phyloP scores from a whole-genome alignment of 2,888 invertebrate species.

The Drosophila monieri region DNA sequence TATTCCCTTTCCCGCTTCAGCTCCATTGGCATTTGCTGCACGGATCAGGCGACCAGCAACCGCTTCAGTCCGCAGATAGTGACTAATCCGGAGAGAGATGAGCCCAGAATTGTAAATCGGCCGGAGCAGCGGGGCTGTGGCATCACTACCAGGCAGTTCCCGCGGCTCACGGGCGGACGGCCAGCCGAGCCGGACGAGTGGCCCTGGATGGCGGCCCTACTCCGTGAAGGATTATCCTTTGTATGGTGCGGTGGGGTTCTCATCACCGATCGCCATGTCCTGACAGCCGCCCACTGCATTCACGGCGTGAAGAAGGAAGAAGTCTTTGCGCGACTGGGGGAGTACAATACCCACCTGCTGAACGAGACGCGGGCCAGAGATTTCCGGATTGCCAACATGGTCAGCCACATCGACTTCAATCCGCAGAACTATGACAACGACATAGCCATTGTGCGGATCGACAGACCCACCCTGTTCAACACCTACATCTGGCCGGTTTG shows the following conservation, averaged over 20 bases:
- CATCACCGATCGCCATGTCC: conserved; percentile 88
- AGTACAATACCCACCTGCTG: conserved; percentile 89
- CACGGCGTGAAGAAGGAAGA: conserved; percentile 86
- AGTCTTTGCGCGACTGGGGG: conserved; percentile 90
- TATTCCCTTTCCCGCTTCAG: conserved; percentile 58
- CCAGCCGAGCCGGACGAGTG: conserved; percentile 89
- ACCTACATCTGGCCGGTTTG: conserved; percentile 94
- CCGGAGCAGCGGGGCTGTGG: conserved; percentile 83
- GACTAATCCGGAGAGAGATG: conserved; percentile 43
- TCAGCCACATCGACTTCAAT: conserved; percentile 89
- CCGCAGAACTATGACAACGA: conserved; percentile 89
- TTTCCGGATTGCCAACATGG: conserved; percentile 88
- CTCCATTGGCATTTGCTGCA: conserved; percentile 90
- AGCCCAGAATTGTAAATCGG: conserved; percentile 67
- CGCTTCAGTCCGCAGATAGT: conserved; percentile 77
- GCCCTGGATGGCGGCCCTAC: conserved; percentile 93
- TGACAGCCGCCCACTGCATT: conserved; percentile 85
- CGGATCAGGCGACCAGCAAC: conserved; percentile 84
- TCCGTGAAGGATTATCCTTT: conserved; percentile 86
- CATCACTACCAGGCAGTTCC: conserved; percentile 83
- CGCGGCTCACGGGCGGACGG: conserved; percentile 87
- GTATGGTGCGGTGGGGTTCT: conserved; percentile 91
- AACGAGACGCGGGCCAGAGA: conserved; percentile 90
- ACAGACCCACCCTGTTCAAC: conserved; percentile 88
- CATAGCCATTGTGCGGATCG: conserved; percentile 89